Evolutionary conservation across 1,140 invertebrate species (phyloP), one percentile per base, ranked within the genome.

Genomic region (Arctopsyche grandis): DNA sequence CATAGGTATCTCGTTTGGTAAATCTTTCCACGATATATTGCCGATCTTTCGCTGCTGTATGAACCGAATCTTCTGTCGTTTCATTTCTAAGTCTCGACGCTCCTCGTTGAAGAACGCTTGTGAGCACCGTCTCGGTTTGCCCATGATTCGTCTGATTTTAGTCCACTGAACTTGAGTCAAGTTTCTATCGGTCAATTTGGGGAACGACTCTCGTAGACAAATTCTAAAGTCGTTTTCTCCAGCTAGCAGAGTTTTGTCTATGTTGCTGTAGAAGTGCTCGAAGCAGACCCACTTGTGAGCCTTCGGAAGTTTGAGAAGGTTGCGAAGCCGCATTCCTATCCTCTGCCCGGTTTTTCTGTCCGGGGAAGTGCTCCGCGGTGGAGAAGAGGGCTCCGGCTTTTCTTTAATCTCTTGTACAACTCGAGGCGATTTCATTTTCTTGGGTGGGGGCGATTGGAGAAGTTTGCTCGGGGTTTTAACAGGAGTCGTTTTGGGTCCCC

Each of bases 251-350:
- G 96, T 94, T 84, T 95, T 96, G 86, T 99, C 98, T 83, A 99
- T 94, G 85, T 98, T 99, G 83, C 97, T 99, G 86, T 99, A 99
- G 89, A 99, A 99, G 94, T 97, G 99, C 86, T 99, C 98, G 88
- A 97, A 99, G 85, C 97, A 99, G 0, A 99, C 97, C 97, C 97
- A 99, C 89, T 98, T 98, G 86, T 99, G 98, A 21, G 98, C 98
- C 90, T 99, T 99, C 0, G 98, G 98, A 81, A 99, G 88, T 89
- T 99, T 99, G 0, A 99, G 89, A n/a, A 99, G 90, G 89, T 99
- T 99, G 83, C 97, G 91, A 48, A 99, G 88, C 81, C 96, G 89
- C 87, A 97, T 91, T 0, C 97, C 97, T 83, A 98, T 96, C 83
- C 93, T 92, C 84, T 98, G 96, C 0, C 96, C 96, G 83, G 94